Percentiles rank a stretch among this genome's conserved stretches.
Evolutionary conservation across 2,888 invertebrate species (phyloP).

Genomic region (Eristalinus aeneus): DNA sequence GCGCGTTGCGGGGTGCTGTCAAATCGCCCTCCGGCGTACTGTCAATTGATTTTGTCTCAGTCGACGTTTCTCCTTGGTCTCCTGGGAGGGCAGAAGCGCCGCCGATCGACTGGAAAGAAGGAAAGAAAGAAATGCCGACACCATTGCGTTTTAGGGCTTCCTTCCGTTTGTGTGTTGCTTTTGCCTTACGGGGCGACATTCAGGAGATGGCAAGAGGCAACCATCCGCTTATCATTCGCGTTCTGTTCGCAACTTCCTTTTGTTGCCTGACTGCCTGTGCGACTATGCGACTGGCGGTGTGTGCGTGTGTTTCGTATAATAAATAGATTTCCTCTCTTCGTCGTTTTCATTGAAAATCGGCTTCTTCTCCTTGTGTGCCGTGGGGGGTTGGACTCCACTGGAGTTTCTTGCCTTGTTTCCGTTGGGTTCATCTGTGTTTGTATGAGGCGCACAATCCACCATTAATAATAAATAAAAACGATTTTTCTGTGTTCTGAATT

Average conservation of each 20-base stretch:
- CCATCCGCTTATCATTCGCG: conserved; percentile 42
- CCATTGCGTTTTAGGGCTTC: conserved; percentile 60
- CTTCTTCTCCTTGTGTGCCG: background rate
- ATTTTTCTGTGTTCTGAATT: conserved; percentile 70
- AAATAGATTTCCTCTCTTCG: conserved; percentile 51
- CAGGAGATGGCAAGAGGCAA: conserved; percentile 1
- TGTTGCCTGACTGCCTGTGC: background rate
- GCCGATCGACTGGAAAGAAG: too few relatives aligned
- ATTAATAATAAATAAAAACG: conserved; percentile 67
- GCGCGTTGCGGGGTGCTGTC: conserved; percentile 1
- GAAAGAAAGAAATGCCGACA: conserved; percentile 18
- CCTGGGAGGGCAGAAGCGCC: background rate
- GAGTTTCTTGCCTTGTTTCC: background rate
- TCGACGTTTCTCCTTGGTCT: background rate
- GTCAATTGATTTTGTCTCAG: conserved; percentile 62
- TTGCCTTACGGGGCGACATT: conserved; percentile 4
- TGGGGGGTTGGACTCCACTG: background rate
- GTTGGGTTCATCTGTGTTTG: background rate
- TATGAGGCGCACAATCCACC: conserved; percentile 47
- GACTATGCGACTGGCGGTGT: background rate
- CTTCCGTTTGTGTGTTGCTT: conserved; percentile 56
- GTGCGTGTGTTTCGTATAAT: conserved; percentile 34
- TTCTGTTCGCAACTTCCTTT: conserved; percentile 42
- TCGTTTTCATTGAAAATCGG: conserved; percentile 48
- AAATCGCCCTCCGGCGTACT: conserved; percentile 44